Evolutionary conservation across 2,113 vertebrate species (phyloP), one percentile per base, ranked within the genome.

Genomic region (Nerophis ophidion): DNA sequence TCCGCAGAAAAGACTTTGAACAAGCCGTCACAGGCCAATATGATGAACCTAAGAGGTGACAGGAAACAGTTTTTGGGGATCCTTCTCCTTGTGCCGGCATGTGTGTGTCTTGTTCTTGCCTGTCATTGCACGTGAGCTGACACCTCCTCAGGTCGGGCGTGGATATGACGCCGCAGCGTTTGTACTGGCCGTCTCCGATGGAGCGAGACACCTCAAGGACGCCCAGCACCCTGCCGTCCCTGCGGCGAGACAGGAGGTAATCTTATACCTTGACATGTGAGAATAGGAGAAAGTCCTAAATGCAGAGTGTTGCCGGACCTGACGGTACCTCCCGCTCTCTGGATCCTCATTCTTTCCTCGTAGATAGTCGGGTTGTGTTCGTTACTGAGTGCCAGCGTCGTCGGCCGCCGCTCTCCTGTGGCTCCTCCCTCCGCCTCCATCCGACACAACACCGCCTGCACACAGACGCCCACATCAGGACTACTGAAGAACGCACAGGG

Each of bases 351-450:
- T 0, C 95, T 83, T 62, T 99, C 97, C 64, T 99, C 94, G 0
- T 98, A 99, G 40, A 96, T 96, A 16, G 91, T 96, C 9, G 97
- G 95, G 67, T 95, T 99, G 76, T 99, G 97, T 76, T 97, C 97
- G 69, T 91, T 96, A 66, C 94, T 98, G 71, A 99, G 93, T 65
- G 92, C 89, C 70, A 98, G 79, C 71, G 94, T 92, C 9, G 91
- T 57, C 0, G 90, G 69, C 36, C 84, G 93, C 57, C 80, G 82
- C 12, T 74, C 92, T 11, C 89, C 90, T 7, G 90, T 89, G 8
- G 90, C 88, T 0, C 86, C 92, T 0, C 86, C 89, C 0, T 57
- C 48, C 19, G 45, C 33, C 63, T 89, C 88, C 33, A 89, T 87
- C 26, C 95, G 92, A 81, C 97, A 99, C 62, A 99, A 72, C 74